These are phyloP conservation scores for Triops cancriformis DNA, from an alignment of 1,140 invertebrate genomes.

Conservation along the genomic window DNA sequence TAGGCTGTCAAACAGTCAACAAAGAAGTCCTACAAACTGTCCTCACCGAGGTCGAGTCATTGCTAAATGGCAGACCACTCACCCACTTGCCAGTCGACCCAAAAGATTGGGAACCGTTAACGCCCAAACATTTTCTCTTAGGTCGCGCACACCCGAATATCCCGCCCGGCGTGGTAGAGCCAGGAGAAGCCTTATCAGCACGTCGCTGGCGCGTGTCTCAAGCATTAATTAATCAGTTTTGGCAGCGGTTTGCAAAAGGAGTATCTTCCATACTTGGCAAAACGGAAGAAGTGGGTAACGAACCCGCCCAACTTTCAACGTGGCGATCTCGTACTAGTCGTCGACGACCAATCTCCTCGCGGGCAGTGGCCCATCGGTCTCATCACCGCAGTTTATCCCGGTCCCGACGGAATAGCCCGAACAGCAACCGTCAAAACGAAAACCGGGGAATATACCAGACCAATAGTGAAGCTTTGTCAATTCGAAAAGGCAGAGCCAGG, in stretches of 20 bases:
- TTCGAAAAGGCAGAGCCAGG: too few species aligned
- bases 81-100: constrained; percentile 24
- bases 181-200: not conserved
- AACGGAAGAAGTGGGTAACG: constrained; percentile 8
- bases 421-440: not conserved
- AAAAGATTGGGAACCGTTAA: constrained; percentile 21
- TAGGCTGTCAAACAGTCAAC: constrained; percentile 31
- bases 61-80: constrained; percentile 16
- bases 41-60: not conserved
- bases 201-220: not conserved
- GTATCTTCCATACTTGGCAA: not conserved
- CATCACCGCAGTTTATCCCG: not conserved
- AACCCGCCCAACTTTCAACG: not conserved
- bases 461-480: too few species aligned
- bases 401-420: constrained; percentile 16
- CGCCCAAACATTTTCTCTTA: constrained; percentile 28
- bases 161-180: not conserved
- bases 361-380: constrained; percentile 13
- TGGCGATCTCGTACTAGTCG: not conserved
- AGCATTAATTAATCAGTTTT: not conserved
- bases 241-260: not conserved
- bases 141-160: not conserved
- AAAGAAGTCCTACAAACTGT: not conserved
- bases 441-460: not conserved
- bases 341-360: not conserved